A percentile compares a stretch with the other conserved stretches of the same genome.
Conservation (phyloP, 2,113 vertebrate genomes). For the Rhinolophus sinicus region DNA sequence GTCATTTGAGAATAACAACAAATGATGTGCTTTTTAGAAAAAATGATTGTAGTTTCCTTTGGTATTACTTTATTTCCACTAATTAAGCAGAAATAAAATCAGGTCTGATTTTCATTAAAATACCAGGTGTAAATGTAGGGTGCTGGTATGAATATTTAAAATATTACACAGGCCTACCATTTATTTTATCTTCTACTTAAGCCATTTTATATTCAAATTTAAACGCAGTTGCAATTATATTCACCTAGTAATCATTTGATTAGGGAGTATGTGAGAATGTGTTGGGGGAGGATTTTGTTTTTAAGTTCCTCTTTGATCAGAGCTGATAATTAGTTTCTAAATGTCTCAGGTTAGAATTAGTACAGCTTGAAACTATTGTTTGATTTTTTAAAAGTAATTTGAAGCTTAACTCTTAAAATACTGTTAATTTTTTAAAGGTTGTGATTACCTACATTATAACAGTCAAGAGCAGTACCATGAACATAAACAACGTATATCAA, state of each 20-base stretch:
- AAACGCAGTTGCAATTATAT: slow-evolving; percentile 12
- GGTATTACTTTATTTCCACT: slow-evolving; percentile 21
- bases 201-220: neutral
- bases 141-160: neutral
- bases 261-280: neutral
- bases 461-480: neutral
- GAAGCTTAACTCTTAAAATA: slow-evolving; percentile 1
- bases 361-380: neutral
- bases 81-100: slow-evolving; percentile 27
- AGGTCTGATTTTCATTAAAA: slow-evolving; percentile 12
- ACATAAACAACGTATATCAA: neutral
- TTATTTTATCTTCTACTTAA: neutral
- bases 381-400: slow-evolving; percentile 26
- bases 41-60: neutral
- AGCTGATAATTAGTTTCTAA: slow-evolving; percentile 54
- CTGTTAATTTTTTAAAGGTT: neutral
- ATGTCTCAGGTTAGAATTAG: slow-evolving; percentile 29
- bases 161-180: neutral
- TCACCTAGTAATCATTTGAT: slow-evolving; percentile 10
- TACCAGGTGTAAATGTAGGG: neutral
- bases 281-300: neutral
- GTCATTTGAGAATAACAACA: slow-evolving; percentile 16
- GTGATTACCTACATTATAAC: neutral
- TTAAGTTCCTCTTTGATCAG: slow-evolving; percentile 15
- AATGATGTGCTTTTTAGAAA: slow-evolving; percentile 12